A percentile compares a stretch with the other conserved stretches of the same genome.
phyloP scores from a whole-genome alignment of 2,113 vertebrate species.

The Anser brachyrhynchus region DNA sequence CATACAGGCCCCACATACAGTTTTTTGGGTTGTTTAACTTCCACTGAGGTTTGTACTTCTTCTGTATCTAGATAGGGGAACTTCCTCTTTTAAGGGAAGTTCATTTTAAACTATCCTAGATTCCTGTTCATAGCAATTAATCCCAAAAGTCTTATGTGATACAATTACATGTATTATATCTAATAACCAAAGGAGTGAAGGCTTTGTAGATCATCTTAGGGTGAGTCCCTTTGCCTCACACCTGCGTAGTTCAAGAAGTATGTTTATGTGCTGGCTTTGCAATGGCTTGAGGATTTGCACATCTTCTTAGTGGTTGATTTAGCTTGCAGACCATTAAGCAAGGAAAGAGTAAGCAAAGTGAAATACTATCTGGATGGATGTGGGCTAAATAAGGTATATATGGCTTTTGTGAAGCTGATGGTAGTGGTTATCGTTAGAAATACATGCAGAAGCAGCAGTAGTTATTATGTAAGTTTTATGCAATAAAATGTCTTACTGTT shows the following conservation, averaged over 20 bases:
- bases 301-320: neutral
- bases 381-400: neutral
- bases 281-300: neutral
- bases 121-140: neutral
- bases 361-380: neutral
- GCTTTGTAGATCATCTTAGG: neutral
- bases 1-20: neutral
- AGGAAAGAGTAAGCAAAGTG: neutral
- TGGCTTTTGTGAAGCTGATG: neutral
- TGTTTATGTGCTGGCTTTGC: neutral
- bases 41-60: neutral
- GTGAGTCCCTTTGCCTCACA: neutral
- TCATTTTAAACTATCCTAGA: neutral
- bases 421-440: neutral
- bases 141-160: neutral
- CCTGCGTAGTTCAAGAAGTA: neutral
- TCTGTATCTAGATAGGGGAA: neutral
- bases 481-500: neutral
- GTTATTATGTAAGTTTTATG: neutral
- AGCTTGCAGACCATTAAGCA: neutral
- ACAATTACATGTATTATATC: fast-evolving
- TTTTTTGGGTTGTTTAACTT: neutral
- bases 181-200: neutral
- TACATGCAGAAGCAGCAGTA: neutral
- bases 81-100: neutral